Base-by-base conservation (phyloP, 2,888 invertebrate genomes). In the Melanchra persicariae region DNA sequence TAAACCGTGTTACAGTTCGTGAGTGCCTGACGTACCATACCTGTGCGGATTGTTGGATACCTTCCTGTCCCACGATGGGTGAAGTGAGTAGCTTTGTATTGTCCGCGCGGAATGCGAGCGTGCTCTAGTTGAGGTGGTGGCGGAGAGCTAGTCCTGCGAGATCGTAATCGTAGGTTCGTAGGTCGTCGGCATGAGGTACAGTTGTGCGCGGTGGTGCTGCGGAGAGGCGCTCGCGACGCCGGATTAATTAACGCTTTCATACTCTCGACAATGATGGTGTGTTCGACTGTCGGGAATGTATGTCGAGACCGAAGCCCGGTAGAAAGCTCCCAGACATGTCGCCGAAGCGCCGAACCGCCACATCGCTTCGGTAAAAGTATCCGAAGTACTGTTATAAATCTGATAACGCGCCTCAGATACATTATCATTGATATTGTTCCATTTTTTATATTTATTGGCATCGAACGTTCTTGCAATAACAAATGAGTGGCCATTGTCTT, bases 61-160 rank as follows among this genome's bases (percentile, higher is more conserved):
- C 77, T 77, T 79, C 84, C 83, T 85, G 83, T 88, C 85, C 87
- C 90, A 92, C 86, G 76, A 96, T 96, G 95, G 92, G 93, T 88
- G 95, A 96, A 93, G 95, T 96, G 89, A 96, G 95, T 95, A 93
- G 83, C 78, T 79, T 82, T 74, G 70, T 82, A 72, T 85, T 82
- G 79, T 85, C 76, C 49, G 57, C 22, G 64, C 26, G 90, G 91
- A 91, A 92, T 91, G 91, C 91, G 89, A 87, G 85, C 77, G 81
- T 91, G 92, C 88, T 93, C 93, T 86, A 92, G 90, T 93, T 92
- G 83, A 84, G 86, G 88, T 87, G 86, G 87, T 86, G 87, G 87
- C 83, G 78, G 86, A 84, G 87, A 84, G 79, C 88, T 88, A 88
- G 88, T 90, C 89, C 91, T 90, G 88, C 87, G 88, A 85, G 91